phyloP scores from a whole-genome alignment of 1,140 invertebrate species.

The Philopotamus ludificatus region DNA sequence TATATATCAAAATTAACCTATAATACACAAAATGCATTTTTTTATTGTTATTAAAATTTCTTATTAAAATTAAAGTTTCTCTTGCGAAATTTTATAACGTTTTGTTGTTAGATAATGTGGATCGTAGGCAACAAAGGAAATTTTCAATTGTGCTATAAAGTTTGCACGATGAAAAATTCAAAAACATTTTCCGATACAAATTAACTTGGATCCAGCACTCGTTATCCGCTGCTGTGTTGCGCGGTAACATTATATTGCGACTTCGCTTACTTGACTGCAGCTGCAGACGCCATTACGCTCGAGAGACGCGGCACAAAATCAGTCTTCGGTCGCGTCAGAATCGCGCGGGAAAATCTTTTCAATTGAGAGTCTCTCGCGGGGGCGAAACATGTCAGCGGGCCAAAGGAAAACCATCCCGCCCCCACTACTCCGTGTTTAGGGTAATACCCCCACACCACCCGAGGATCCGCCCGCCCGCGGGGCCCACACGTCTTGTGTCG shows the following conservation, averaged over 20 bases:
- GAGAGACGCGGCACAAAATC: slow-evolving; percentile 24
- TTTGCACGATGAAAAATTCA: too few relatives aligned
- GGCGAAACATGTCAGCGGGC: slow-evolving; percentile 29
- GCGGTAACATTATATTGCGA: slow-evolving; percentile 6
- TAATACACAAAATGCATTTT: too few relatives aligned
- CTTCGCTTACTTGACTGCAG: slow-evolving; percentile 22
- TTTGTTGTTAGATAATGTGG: too few relatives aligned
- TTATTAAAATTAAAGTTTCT: too few relatives aligned
- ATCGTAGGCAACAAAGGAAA: too few relatives aligned
- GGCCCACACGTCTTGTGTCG: slow-evolving; percentile 1
- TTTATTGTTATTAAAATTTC: too few relatives aligned
- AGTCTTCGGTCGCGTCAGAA: slow-evolving; percentile 28
- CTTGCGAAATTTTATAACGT: too few relatives aligned
- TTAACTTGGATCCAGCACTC: too few relatives aligned
- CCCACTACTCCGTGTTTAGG: not conserved
- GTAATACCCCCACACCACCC: not conserved
- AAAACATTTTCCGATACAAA: too few relatives aligned
- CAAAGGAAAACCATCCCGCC: slow-evolving; percentile 20
- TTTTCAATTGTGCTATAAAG: too few relatives aligned
- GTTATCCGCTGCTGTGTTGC: too few relatives aligned
- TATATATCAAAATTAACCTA: too few relatives aligned
- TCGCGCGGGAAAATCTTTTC: slow-evolving; percentile 37
- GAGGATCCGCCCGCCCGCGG: not conserved
- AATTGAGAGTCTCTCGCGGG: slow-evolving; percentile 36
- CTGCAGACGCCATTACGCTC: slow-evolving; percentile 15